Evolutionary conservation across 2,888 invertebrate genomes (phyloP).

Genomic region (Drosophila lacicola): DNA sequence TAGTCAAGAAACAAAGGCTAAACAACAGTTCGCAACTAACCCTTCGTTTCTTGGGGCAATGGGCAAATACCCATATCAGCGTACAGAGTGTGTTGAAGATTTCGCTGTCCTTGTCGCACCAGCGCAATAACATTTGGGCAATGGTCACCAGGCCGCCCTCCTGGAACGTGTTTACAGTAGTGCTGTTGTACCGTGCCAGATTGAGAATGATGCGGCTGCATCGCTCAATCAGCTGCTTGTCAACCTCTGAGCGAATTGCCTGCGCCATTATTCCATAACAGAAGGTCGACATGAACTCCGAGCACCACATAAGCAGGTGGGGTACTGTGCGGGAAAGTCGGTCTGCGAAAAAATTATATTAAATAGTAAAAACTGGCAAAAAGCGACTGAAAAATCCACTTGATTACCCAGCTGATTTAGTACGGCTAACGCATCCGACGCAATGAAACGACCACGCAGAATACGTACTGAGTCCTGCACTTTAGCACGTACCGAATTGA

Average conservation of each 20-base stretch:
- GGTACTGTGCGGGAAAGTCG: conserved; percentile 84
- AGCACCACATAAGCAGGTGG: conserved; percentile 82
- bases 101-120: conserved; percentile 88
- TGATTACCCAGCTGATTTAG: conserved; percentile 81
- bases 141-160: conserved; percentile 87
- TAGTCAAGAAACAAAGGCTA: neutral
- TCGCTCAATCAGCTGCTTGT: conserved; percentile 84
- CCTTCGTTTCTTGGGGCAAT: conserved; percentile 81
- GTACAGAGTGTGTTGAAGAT: conserved; percentile 89
- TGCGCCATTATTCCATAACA: conserved; percentile 85
- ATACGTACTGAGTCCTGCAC: conserved; percentile 81
- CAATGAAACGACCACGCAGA: conserved; percentile 79
- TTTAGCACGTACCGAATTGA: conserved; percentile 80
- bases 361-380: neutral
- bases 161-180: conserved; percentile 88
- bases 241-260: conserved; percentile 85
- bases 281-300: conserved; percentile 83
- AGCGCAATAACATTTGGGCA: conserved; percentile 88
- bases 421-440: conserved; percentile 80
- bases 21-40: conserved; percentile 47
- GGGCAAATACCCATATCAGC: conserved; percentile 88
- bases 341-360: conserved; percentile 59
- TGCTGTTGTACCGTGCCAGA: conserved; percentile 88
- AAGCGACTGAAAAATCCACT: neutral
- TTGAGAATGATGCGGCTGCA: conserved; percentile 88